Evolutionary conservation across 2,113 vertebrate species (phyloP).

Genomic region (Plecotus auritus): DNA sequence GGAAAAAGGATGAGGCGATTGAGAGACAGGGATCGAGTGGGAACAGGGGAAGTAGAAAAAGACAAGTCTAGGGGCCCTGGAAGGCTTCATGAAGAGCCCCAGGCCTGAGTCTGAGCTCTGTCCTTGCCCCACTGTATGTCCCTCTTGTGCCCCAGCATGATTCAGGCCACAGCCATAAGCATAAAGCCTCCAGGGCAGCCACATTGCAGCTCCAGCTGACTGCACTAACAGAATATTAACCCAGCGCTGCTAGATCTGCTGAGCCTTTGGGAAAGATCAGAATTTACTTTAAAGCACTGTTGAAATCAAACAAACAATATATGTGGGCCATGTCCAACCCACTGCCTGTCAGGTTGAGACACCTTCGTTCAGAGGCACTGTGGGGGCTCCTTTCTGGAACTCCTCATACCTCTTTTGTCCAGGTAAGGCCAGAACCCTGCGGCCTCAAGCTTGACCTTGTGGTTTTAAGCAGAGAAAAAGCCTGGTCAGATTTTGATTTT

Average conservation of each 20-base stretch:
- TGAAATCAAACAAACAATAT: not conserved
- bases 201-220: not conserved
- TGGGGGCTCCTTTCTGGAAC: not conserved
- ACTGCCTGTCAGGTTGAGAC: not conserved
- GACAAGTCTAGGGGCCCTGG: not conserved
- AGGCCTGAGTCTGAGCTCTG: not conserved
- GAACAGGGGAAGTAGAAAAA: not conserved
- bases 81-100: not conserved
- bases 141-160: not conserved
- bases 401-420: not conserved
- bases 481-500: not conserved
- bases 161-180: not conserved
- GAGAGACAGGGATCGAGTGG: not conserved
- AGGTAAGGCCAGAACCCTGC: not conserved
- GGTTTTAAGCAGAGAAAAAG: not conserved
- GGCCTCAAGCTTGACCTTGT: not conserved
- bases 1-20: not conserved
- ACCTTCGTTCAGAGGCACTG: not conserved
- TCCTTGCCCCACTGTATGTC: not conserved
- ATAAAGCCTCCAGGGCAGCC: not conserved
- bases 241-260: not conserved
- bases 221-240: not conserved
- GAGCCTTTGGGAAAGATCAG: not conserved
- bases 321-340: not conserved
- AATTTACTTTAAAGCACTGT: not conserved